These are phyloP conservation scores for Laodelphax striatellus DNA, from an alignment of 1,140 invertebrate genomes.

Conservation along the genomic window DNA sequence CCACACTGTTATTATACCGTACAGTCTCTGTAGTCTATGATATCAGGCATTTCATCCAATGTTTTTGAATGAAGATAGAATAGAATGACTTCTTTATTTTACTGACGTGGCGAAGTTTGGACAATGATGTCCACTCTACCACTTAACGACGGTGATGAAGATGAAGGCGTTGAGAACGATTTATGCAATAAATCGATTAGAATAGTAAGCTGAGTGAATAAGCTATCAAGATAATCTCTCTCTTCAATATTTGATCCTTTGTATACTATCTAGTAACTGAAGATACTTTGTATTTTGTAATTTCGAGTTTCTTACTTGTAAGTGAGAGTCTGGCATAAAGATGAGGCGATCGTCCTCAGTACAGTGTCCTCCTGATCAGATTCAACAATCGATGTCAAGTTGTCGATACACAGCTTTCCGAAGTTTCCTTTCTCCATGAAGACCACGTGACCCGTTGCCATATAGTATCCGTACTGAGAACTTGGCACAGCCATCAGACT, in stretches of 20 bases:
- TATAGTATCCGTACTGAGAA: constrained; percentile 51
- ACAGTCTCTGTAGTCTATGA: no score
- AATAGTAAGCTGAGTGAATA: no score
- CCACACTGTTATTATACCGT: no score
- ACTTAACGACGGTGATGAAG: no score
- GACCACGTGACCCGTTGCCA: constrained; percentile 60
- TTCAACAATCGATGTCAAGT: constrained; percentile 31
- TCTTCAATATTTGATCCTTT: neutral
- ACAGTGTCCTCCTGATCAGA: constrained; percentile 32
- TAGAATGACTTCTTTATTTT: no score
- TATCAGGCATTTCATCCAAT: no score
- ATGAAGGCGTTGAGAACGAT: no score
- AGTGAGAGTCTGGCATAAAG: constrained; percentile 59
- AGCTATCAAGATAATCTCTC: no score
- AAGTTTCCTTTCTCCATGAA: constrained; percentile 70
- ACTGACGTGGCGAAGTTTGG: no score
- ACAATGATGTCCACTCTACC: neutral
- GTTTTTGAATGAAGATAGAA: no score
- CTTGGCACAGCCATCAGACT: constrained; percentile 40
- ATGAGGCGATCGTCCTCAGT: constrained; percentile 55
- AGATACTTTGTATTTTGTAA: no score
- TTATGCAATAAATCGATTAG: no score
- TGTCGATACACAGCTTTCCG: constrained; percentile 67
- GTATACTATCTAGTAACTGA: neutral
- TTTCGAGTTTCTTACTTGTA: constrained; percentile 47